Conservation (phyloP, 2,888 invertebrate species). For the Sphaerophoria rueppellii region DNA sequence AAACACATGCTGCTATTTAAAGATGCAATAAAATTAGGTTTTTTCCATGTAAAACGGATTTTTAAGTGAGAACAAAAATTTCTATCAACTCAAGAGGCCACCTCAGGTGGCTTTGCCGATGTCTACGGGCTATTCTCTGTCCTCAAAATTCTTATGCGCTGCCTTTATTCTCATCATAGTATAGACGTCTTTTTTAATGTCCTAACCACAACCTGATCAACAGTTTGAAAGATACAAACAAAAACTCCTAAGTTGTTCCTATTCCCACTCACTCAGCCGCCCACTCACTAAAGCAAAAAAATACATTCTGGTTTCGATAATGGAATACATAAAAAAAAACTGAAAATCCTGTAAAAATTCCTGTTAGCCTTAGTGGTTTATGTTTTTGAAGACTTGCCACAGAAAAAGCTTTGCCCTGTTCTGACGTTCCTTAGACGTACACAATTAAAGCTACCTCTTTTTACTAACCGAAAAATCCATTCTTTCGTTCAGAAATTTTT, state of each 20-base stretch:
- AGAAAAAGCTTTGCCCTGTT: not conserved
- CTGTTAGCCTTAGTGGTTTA: conserved; percentile 37
- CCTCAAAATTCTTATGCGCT: conserved; percentile 20
- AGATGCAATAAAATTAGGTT: no score
- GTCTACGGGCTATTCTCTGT: conserved; percentile 18
- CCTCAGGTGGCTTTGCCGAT: conserved; percentile 16
- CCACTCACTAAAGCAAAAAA: conserved; percentile 39
- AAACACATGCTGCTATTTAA: no score
- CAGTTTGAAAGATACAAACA: conserved; percentile 1
- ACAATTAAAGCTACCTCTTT: not conserved
- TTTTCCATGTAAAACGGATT: no score
- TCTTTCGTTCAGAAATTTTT: conserved; percentile 45
- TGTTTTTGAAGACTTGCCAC: conserved; percentile 23
- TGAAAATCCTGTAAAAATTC: conserved; percentile 15
- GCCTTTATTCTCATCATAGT: not conserved
- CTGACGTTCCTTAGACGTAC: not conserved
- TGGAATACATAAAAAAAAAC: conserved; percentile 50
- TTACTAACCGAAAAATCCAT: conserved; percentile 47
- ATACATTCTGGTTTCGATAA: conserved; percentile 62
- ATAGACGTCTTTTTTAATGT: not conserved
- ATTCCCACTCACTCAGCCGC: not conserved
- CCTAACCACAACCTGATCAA: conserved; percentile 40
- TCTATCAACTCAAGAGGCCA: not conserved
- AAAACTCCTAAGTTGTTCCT: conserved; percentile 29
- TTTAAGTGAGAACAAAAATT: no score